Conservation (phyloP, 2,888 invertebrate species). For the Micoletzkya japonica region DNA sequence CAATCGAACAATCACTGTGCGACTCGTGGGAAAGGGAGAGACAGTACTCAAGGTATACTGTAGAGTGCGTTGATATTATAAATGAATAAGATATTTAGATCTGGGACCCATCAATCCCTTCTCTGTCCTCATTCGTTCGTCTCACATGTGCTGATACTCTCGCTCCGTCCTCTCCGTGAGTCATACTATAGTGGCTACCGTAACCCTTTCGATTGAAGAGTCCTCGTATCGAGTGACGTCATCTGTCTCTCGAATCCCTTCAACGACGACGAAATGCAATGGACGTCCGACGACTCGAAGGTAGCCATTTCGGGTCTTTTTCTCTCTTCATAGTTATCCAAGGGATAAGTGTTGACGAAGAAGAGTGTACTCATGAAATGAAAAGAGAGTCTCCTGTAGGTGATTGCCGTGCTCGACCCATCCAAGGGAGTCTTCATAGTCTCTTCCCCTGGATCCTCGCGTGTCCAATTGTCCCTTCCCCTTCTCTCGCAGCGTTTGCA, state of each 20-base stretch:
- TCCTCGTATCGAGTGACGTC: conserved; percentile 11
- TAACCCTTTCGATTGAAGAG: neutral
- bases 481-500: neutral
- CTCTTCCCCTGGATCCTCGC: neutral
- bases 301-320: neutral
- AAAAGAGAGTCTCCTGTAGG: neutral
- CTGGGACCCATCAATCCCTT: conserved; percentile 41
- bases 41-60: conserved; percentile 45
- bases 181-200: neutral
- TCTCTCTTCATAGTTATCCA: neutral
- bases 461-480: conserved; percentile 8
- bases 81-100: conserved; percentile 32
- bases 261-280: neutral
- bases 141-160: conserved; percentile 36
- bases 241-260: conserved; percentile 6
- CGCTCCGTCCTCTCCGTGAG: conserved; percentile 21
- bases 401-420: neutral
- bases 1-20: conserved; percentile 43
- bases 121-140: conserved; percentile 44
- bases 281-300: conserved; percentile 12
- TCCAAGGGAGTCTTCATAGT: conserved; percentile 10
- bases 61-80: neutral
- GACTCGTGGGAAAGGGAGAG: conserved; percentile 49
- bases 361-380: too few relatives aligned
- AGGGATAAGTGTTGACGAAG: too few relatives aligned